Evolutionary conservation across 2,113 vertebrate genomes (phyloP), one percentile per base, ranked within the genome.

Genomic region (Glaucidium brasilianum): DNA sequence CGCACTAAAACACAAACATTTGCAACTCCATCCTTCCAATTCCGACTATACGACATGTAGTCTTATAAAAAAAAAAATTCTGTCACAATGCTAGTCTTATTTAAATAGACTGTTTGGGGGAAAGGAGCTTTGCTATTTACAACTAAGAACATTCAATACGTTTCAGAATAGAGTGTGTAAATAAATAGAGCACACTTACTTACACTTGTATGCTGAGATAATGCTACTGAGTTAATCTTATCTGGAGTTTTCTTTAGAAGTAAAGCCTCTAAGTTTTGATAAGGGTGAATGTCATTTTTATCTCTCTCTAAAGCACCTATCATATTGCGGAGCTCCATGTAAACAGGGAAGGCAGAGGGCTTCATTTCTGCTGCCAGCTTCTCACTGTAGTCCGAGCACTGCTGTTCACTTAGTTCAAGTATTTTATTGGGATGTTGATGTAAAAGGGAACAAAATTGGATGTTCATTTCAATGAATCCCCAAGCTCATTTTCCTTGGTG

Each of bases 1-100:
- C 14, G 60, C 85, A 64, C 91, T 83, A 39, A 56, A 68, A 95
- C 94, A 85, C 94, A 93, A 93, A 94, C 89, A 52, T 72, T 89
- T 88, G 78, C 68, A n/a, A 20, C 90, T 94, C 83, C 64, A 35
- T 75, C 82, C 35, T 71, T 85, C 88, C 71, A 67, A 7, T 90
- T 79, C 74, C 4, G 15, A 26, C 72, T 45, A 5, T 10, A 35
- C 1, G 5, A 25, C 67, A 20, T 83, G 90, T 85, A 81, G 43
- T 52, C 74, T 92, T 75, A 2, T 55, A 90, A 74, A 84, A 62
- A 30, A 62, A 14, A 1, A 43, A 73, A 49, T 67, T 67, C 60
- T 64, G 13, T 35, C 25, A 47, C 62, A 79, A n/a, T 67, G 52
- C 9, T 41, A 5, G 60, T 41, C 66, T 77, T 79, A 64, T 37